Conservation (phyloP, 2,888 invertebrate genomes). For the Aleiodes alternator region DNA sequence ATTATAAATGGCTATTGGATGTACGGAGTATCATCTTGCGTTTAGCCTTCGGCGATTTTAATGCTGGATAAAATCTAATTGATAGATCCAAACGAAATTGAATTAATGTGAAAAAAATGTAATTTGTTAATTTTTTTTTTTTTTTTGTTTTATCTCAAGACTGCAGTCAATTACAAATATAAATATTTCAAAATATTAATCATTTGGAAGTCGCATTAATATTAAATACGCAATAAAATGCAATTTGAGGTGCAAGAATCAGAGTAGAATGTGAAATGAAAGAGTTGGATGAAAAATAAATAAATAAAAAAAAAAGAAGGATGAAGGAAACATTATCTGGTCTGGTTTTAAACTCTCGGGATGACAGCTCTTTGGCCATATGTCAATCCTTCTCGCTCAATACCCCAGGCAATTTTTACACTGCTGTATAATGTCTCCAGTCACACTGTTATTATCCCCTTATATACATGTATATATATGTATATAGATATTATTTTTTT, state of each 20-base stretch:
- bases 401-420: slow-evolving; percentile 28
- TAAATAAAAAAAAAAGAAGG: no score
- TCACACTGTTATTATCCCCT: slow-evolving; percentile 62
- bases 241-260: no score
- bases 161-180: slow-evolving; percentile 9
- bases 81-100: slow-evolving; percentile 31
- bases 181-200: slow-evolving; percentile 4
- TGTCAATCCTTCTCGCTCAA: slow-evolving; percentile 14
- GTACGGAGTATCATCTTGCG: slow-evolving; percentile 7
- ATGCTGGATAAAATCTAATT: slow-evolving; percentile 32
- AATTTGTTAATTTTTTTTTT: no score
- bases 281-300: no score
- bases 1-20: slow-evolving; percentile 36
- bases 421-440: slow-evolving; percentile 44
- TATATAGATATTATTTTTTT: no score
- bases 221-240: no score
- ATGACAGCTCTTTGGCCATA: slow-evolving; percentile 30
- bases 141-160: no score
- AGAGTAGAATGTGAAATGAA: no score
- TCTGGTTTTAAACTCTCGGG: slow-evolving; percentile 15
- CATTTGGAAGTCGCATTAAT: neutral
- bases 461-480: slow-evolving; percentile 40
- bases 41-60: slow-evolving; percentile 29
- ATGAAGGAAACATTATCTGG: neutral
- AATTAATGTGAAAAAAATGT: slow-evolving; percentile 22